Percentiles rank a stretch among this genome's conserved stretches.
Conservation (phyloP, 1,140 invertebrate species). For the Limonius californicus region DNA sequence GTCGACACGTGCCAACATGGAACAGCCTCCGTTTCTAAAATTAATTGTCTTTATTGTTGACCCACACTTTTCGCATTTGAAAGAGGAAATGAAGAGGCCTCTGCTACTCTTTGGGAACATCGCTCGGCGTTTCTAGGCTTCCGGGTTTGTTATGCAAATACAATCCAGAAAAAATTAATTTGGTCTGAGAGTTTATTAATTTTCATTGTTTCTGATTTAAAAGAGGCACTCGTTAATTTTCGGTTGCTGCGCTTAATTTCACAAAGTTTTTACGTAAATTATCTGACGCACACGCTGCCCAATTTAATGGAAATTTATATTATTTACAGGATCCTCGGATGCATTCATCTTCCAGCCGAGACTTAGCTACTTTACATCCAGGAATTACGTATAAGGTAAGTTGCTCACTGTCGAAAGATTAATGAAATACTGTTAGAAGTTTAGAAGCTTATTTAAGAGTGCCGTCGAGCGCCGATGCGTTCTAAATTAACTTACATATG, state of each 20-base stretch:
- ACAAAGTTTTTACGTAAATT: no score
- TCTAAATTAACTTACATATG: slow-evolving; percentile 15
- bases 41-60: background rate
- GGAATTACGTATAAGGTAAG: slow-evolving; percentile 1
- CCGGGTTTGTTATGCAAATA: no score
- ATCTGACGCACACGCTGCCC: no score
- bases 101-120: no score
- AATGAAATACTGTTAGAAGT: slow-evolving; percentile 9
- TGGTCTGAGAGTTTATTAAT: no score
- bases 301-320: background rate
- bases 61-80: background rate
- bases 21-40: background rate
- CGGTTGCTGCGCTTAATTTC: no score
- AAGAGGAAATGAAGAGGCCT: background rate
- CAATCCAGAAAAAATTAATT: no score
- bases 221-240: no score
- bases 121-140: no score
- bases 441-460: slow-evolving; percentile 9
- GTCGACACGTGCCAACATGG: background rate
- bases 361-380: background rate
- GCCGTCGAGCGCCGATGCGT: background rate
- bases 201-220: no score
- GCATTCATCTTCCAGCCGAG: background rate
- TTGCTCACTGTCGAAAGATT: background rate
- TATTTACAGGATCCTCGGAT: background rate